These are phyloP conservation scores for Leptothorax acervorum DNA, from an alignment of 2,888 invertebrate species.

Conservation along the genomic window DNA sequence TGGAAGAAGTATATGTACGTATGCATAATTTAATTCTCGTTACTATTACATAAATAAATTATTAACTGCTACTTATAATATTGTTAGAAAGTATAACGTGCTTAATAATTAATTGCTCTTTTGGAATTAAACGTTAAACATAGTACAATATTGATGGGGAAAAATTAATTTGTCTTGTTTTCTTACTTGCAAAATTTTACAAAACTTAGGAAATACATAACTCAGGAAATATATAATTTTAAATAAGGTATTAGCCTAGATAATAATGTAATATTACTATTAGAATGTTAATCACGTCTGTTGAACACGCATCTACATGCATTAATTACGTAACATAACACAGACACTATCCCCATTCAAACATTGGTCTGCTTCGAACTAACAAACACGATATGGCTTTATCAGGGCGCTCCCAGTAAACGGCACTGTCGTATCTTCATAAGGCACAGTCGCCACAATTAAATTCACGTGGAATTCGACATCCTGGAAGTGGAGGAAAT, in stretches of 20 bases:
- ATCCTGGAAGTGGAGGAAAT: conserved; percentile 43
- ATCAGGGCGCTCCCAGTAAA: conserved; percentile 26
- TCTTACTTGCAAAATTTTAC: neutral
- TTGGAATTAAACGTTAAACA: neutral
- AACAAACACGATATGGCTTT: conserved; percentile 28
- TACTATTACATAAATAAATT: neutral
- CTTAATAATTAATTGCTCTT: neutral
- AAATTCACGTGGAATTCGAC: conserved; percentile 28
- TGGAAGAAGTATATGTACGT: neutral
- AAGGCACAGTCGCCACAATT: conserved; percentile 12
- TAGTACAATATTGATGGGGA: neutral
- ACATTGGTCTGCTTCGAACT: neutral
- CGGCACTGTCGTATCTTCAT: neutral
- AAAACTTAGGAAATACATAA: neutral
- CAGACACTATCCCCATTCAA: conserved; percentile 5
- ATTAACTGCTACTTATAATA: neutral
- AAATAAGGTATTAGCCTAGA: neutral
- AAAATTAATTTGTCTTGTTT: neutral
- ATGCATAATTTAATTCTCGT: neutral
- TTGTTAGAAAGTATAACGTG: neutral
- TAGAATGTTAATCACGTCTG: neutral
- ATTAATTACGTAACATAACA: conserved; percentile 35
- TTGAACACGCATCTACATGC: conserved; percentile 1
- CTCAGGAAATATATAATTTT: neutral
- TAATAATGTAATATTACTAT: neutral